These are phyloP conservation scores for Parus major DNA, from an alignment of 2,113 vertebrate genomes.

Conservation along the genomic window DNA sequence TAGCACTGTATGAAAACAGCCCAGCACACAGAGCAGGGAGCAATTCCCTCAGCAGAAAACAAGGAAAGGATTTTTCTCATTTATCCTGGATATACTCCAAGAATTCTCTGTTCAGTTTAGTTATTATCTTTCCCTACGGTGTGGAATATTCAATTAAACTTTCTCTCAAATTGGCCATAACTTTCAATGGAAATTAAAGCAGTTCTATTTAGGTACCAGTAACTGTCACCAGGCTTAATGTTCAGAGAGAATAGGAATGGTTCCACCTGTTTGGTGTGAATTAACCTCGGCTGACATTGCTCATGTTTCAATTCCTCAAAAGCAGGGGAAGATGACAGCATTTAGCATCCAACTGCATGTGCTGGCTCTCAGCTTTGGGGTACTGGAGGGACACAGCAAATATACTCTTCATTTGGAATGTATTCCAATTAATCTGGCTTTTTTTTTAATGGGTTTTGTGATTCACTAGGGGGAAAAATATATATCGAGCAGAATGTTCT, in stretches of 20 bases:
- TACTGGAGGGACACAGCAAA: background rate
- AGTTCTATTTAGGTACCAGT: slow-evolving; percentile 48
- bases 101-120: slow-evolving; percentile 22
- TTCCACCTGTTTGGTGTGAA: slow-evolving; percentile 29
- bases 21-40: slow-evolving; percentile 36
- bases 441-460: background rate
- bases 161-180: slow-evolving; percentile 67
- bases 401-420: background rate
- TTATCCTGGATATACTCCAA: slow-evolving; percentile 58
- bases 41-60: slow-evolving; percentile 18
- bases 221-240: slow-evolving; percentile 46
- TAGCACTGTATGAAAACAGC: background rate
- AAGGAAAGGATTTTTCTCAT: slow-evolving; percentile 42
- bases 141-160: slow-evolving; percentile 70
- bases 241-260: background rate
- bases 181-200: slow-evolving; percentile 56
- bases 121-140: slow-evolving; percentile 59
- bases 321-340: background rate
- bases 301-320: background rate
- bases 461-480: background rate
- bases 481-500: background rate
- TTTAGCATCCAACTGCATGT: background rate
- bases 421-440: background rate
- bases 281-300: background rate
- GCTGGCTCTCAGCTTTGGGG: background rate